A percentile compares a stretch with the other conserved stretches of the same genome.
These are phyloP conservation scores for Epiperipatus broadwayi DNA, from an alignment of 2,888 invertebrate genomes.

Conservation along the genomic window DNA sequence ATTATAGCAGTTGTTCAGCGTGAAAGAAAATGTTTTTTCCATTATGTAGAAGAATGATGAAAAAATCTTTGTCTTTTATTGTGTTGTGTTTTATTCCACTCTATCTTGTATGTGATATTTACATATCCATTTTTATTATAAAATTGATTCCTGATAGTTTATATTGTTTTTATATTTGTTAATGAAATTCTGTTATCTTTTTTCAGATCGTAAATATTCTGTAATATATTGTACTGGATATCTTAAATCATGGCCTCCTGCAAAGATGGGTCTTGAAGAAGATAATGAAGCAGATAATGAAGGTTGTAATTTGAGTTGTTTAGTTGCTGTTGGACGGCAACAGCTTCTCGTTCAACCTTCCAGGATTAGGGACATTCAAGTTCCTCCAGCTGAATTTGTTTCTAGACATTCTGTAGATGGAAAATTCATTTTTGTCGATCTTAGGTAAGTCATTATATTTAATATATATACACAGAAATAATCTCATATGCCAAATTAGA, in stretches of 20 bases:
- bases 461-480: too few species aligned
- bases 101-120: too few species aligned
- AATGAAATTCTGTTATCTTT: too few species aligned
- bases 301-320: constrained; percentile 53
- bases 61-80: too few species aligned
- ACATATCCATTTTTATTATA: too few species aligned
- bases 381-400: constrained; percentile 37
- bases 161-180: neutral
- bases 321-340: constrained; percentile 57
- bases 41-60: too few species aligned
- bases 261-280: constrained; percentile 50
- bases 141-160: too few species aligned
- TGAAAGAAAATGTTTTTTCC: too few species aligned
- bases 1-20: too few species aligned
- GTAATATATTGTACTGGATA: constrained; percentile 84
- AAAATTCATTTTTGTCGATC: constrained; percentile 78
- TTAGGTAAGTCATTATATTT: constrained; percentile 40
- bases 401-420: constrained; percentile 73
- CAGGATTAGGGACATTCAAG: constrained; percentile 18
- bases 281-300: constrained; percentile 41
- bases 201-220: constrained; percentile 56
- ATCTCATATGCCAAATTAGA: too few species aligned
- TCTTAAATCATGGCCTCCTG: constrained; percentile 71
- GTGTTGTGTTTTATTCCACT: too few species aligned
- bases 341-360: constrained; percentile 37